These are phyloP conservation scores for Dascillus cervinus DNA, from an alignment of 2,888 invertebrate species.

Conservation along the genomic window DNA sequence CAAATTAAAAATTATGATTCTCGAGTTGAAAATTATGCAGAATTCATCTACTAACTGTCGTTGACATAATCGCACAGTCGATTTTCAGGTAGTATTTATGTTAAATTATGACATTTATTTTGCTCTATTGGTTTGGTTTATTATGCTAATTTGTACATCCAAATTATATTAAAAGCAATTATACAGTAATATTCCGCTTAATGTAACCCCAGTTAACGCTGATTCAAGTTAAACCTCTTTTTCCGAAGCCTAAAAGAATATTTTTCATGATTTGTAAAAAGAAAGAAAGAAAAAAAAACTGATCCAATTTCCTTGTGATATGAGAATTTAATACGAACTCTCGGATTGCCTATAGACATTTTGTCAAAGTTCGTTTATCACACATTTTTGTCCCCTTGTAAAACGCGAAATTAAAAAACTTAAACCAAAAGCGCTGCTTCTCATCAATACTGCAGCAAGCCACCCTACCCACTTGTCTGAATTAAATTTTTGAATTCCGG, in stretches of 20 bases:
- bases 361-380: background rate
- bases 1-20: too few species aligned
- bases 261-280: background rate
- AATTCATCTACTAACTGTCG: too few species aligned
- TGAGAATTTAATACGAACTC: background rate
- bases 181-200: too few species aligned
- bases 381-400: background rate
- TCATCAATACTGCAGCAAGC: background rate
- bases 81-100: too few species aligned
- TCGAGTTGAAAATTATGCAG: too few species aligned
- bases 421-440: background rate
- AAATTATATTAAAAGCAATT: too few species aligned
- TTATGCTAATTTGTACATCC: too few species aligned
- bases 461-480: background rate
- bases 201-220: constrained; percentile 2
- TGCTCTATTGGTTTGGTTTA: too few species aligned
- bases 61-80: too few species aligned
- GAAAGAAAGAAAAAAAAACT: too few species aligned
- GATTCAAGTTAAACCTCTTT: background rate
- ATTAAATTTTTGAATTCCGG: background rate
- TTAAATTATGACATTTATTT: too few species aligned
- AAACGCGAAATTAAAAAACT: background rate
- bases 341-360: background rate
- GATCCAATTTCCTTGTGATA: too few species aligned
- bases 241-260: background rate